Percentiles rank a stretch among this genome's conserved stretches.
These are phyloP conservation scores for Liposcelis brunnea DNA, from an alignment of 2,888 invertebrate genomes.

Conservation along the genomic window DNA sequence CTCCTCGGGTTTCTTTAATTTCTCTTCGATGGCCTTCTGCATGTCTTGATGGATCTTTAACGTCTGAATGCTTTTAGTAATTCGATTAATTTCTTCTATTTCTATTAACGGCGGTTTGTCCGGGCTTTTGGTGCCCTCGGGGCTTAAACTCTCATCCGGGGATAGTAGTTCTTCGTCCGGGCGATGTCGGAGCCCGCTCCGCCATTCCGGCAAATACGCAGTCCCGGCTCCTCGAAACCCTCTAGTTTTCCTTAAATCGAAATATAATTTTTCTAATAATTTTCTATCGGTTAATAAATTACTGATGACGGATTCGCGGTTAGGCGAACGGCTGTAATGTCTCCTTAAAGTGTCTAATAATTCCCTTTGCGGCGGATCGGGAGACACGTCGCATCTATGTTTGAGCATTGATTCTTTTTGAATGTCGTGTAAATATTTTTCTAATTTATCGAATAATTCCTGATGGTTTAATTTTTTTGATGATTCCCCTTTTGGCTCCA, in stretches of 20 bases:
- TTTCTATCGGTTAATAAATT: constrained; percentile 55
- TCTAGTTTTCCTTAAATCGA: constrained; percentile 50
- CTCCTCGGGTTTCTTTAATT: constrained; percentile 28
- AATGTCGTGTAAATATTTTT: constrained; percentile 35
- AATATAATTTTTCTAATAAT: constrained; percentile 52
- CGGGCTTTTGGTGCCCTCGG: constrained; percentile 3
- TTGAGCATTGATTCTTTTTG: constrained; percentile 12
- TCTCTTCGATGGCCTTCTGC: constrained; percentile 30
- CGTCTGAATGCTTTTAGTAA: constrained; percentile 39
- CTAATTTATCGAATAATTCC: constrained; percentile 44
- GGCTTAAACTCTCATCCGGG: not conserved
- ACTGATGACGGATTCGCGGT: constrained; percentile 50
- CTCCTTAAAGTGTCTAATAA: constrained; percentile 47
- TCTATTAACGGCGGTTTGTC: constrained; percentile 44
- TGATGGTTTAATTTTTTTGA: constrained; percentile 35
- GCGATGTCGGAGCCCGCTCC: constrained; percentile 1
- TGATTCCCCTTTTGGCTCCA: constrained; percentile 24
- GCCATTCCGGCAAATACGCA: constrained; percentile 12
- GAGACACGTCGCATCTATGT: constrained; percentile 5
- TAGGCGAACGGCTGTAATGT: constrained; percentile 45
- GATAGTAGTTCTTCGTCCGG: constrained; percentile 1
- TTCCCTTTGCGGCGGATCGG: constrained; percentile 35
- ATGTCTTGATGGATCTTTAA: constrained; percentile 38
- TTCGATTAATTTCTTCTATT: constrained; percentile 40
- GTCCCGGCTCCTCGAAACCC: constrained; percentile 26